Evolutionary conservation across 2,797 vertebrate species (phyloP).

Genomic region (Lepidocolaptes lacrymiger): DNA sequence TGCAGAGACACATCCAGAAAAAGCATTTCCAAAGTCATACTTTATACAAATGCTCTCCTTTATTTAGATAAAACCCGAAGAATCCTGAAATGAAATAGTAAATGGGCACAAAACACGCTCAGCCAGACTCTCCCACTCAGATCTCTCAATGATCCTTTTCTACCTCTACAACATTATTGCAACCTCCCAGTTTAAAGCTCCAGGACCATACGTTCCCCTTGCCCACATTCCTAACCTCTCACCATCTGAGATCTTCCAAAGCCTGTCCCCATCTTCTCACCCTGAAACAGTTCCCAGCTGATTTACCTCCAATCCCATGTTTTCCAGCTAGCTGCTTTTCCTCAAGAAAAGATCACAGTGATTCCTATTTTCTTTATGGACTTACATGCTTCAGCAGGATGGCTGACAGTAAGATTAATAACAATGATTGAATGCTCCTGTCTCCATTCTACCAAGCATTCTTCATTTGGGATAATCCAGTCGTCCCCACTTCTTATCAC

Average conservation of each 20-base stretch:
- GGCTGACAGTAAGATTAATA: background rate
- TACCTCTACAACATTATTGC: background rate
- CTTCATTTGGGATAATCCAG: background rate
- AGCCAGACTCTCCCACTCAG: background rate
- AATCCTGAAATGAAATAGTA: background rate
- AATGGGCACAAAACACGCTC: background rate
- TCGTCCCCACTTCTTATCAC: background rate
- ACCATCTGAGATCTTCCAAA: background rate
- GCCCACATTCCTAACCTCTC: background rate
- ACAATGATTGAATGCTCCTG: background rate
- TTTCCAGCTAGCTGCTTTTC: background rate
- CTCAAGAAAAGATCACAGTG: background rate
- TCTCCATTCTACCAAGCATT: background rate
- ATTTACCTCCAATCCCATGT: background rate
- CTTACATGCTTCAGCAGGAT: background rate
- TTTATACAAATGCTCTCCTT: background rate
- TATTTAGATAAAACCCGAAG: slow-evolving; percentile 13
- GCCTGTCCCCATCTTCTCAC: background rate
- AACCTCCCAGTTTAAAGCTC: background rate
- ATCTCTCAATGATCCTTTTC: background rate
- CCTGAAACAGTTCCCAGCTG: background rate
- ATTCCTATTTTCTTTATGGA: background rate
- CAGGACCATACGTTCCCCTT: background rate
- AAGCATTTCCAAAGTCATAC: background rate
- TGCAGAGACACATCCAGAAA: background rate